A percentile compares a stretch with the other conserved stretches of the same genome.
Evolutionary conservation across 2,888 invertebrate species (phyloP).

Genomic region (Leucophenga montana): DNA sequence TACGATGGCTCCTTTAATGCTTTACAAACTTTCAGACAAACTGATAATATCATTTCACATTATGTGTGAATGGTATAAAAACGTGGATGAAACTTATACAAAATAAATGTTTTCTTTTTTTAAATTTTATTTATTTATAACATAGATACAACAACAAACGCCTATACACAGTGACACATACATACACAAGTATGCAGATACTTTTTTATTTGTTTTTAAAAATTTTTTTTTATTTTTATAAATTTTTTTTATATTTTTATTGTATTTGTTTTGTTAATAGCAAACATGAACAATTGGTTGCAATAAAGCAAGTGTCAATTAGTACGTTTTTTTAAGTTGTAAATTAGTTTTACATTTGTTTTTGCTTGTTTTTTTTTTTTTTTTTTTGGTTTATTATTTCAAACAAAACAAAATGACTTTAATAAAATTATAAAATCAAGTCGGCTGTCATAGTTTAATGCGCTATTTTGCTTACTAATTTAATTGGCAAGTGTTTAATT

Average conservation of each 20-base stretch:
- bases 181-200: conserved; percentile 27
- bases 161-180: conserved; percentile 22
- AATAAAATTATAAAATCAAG: too few species aligned
- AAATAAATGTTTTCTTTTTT: background rate
- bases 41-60: too few species aligned
- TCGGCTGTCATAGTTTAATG: too few species aligned
- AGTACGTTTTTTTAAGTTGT: conserved; percentile 11
- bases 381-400: background rate
- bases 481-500: background rate
- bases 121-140: background rate
- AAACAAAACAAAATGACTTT: background rate
- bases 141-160: conserved; percentile 20
- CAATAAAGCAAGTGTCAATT: conserved; percentile 9
- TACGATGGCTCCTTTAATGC: too few species aligned
- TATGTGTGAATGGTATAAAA: too few species aligned
- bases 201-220: background rate
- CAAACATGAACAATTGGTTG: conserved; percentile 13
- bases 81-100: too few species aligned
- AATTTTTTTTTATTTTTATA: background rate
- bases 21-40: too few species aligned
- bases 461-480: too few species aligned
- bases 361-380: too few species aligned
- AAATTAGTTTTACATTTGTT: background rate
- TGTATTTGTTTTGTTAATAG: background rate
- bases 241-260: conserved; percentile 1